Evolutionary conservation across 23 tunicate genomes (phyloP), one percentile per base, ranked within the genome.

Genomic region (Phallusia fumigata): DNA sequence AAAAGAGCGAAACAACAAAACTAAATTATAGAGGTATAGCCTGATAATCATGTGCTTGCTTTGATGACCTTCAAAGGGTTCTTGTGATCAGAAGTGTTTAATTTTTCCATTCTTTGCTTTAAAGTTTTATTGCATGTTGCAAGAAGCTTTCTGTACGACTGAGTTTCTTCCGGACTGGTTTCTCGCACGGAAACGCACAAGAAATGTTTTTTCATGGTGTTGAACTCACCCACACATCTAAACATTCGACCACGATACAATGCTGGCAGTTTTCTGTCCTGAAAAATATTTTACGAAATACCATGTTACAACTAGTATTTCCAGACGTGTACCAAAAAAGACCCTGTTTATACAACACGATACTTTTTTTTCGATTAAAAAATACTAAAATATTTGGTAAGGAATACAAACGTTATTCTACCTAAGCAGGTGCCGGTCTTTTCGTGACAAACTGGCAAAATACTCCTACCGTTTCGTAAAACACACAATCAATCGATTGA

Each of bases 211-310:
- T 50, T 26, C 31, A 3, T 18, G 33, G 69, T 35, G 21, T 72
- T 40, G 32, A 16, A 82, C 30, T 31, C 36, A 34, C 85, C 85
- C 1, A 82, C 85, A 40, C 85, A 82, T n/a, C 85, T 33, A 24
- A 16, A 82, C 52, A 35, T 36, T 26, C 26, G 30, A 3, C 85
- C 79, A 18, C 85, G 36, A 19, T 18, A 33, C 78, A 82, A 19
- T 24, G 51, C 0, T 33, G 3, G 11, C 6, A 82, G 24, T 32
- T 53, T 21, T 21, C 84, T 53, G 50, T 80, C 84, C 84, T 80
- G 33, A 22, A 32, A 80, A 80, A 5, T 6, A 30, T 18, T n/a
- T n/a, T n/a, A n/a, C n/a, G n/a, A n/a, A n/a, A n/a, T n/a, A n/a
- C n/a, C n/a, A n/a, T n/a, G n/a, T n/a, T n/a, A n/a, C n/a, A n/a